These are phyloP conservation scores for Tachypleus tridentatus DNA, from an alignment of 1,140 invertebrate species.

Conservation along the genomic window DNA sequence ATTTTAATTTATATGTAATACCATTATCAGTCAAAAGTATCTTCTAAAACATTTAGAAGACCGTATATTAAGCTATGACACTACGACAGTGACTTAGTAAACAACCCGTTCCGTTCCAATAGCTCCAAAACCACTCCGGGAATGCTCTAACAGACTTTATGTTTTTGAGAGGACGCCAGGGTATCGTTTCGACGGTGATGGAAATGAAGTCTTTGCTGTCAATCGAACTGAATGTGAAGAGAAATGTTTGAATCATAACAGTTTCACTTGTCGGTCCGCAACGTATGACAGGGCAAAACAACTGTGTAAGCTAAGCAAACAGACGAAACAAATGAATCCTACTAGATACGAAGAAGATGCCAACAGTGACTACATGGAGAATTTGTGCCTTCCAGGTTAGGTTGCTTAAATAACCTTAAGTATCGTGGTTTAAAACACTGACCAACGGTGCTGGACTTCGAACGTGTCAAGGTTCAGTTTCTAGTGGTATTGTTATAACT, in stretches of 20 bases:
- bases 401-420: not conserved
- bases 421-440: no score
- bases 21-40: no score
- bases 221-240: slow-evolving; percentile 82
- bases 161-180: slow-evolving; percentile 73
- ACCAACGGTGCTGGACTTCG: no score
- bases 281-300: slow-evolving; percentile 60
- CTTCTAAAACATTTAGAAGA: no score
- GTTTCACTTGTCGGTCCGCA: slow-evolving; percentile 69
- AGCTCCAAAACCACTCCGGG: slow-evolving; percentile 25
- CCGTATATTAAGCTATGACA: no score
- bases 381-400: slow-evolving; percentile 74
- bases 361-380: slow-evolving; percentile 78
- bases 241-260: slow-evolving; percentile 62
- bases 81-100: no score
- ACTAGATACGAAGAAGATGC: slow-evolving; percentile 61
- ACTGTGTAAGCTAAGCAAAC: slow-evolving; percentile 63
- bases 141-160: slow-evolving; percentile 72
- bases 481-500: no score
- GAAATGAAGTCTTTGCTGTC: slow-evolving; percentile 44
- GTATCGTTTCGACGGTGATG: slow-evolving; percentile 25
- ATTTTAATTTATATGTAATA: no score
- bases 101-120: no score
- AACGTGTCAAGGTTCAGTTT: no score
- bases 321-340: slow-evolving; percentile 70